These are phyloP conservation scores for Chascanopsetta lugubris DNA, from an alignment of 2,113 vertebrate species.

Conservation along the genomic window DNA sequence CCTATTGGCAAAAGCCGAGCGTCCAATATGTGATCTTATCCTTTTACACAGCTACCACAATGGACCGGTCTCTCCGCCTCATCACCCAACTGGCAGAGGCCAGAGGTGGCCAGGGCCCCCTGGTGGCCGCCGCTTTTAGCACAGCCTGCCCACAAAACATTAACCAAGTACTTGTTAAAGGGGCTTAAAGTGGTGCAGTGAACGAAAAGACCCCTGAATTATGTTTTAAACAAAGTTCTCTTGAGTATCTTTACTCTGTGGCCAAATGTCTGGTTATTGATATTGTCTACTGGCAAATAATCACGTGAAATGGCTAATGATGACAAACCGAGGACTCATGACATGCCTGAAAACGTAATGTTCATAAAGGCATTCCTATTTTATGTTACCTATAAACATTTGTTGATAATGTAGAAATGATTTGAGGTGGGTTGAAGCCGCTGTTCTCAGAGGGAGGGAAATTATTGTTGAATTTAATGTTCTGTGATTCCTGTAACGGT, in stretches of 20 bases:
- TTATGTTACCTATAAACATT: constrained; percentile 44
- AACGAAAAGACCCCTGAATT: constrained; percentile 41
- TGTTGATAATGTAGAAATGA: constrained; percentile 53
- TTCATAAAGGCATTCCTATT: constrained; percentile 51
- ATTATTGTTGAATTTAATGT: constrained; percentile 53
- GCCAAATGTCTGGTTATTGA: constrained; percentile 57
- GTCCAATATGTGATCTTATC: constrained; percentile 84
- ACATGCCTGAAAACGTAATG: constrained; percentile 43
- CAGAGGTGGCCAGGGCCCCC: constrained; percentile 84
- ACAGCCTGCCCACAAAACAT: constrained; percentile 72
- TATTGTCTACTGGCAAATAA: constrained; percentile 51
- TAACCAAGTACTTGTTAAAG: constrained; percentile 51
- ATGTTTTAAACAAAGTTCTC: constrained; percentile 49
- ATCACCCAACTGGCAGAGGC: constrained; percentile 81
- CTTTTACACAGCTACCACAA: constrained; percentile 86
- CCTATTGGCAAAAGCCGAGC: constrained; percentile 69
- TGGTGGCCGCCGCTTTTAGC: constrained; percentile 84
- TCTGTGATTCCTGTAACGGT: constrained; percentile 68
- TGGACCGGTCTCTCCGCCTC: constrained; percentile 82
- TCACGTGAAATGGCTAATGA: constrained; percentile 50
- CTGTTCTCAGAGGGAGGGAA: constrained; percentile 24
- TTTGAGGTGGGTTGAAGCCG: constrained; percentile 21
- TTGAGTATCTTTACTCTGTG: constrained; percentile 55
- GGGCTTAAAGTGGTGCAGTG: constrained; percentile 41
- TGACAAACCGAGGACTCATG: constrained; percentile 25